Conservation (phyloP, 2,113 vertebrate species). For the Agelaius tricolor region DNA sequence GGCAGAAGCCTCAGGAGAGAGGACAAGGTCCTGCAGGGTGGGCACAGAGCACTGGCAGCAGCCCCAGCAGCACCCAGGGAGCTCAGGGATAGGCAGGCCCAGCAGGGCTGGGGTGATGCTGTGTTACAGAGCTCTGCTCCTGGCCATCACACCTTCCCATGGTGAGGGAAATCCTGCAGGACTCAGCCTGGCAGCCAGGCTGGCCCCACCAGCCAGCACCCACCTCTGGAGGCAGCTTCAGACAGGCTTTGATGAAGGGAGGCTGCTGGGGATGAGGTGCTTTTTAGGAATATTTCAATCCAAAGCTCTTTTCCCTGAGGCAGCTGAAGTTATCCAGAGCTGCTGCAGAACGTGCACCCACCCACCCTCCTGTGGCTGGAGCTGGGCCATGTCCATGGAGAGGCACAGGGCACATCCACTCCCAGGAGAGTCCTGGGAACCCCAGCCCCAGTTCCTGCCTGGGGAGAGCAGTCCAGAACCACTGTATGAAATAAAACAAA, state of each 20-base stretch:
- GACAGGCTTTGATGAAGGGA: background rate
- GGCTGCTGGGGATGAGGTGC: background rate
- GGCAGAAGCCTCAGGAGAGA: background rate
- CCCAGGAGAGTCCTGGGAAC: background rate
- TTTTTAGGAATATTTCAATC: background rate
- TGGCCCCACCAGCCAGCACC: background rate
- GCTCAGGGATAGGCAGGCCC: fast-evolving
- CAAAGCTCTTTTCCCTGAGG: background rate
- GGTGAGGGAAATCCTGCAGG: fast-evolving
- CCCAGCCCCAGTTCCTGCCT: background rate
- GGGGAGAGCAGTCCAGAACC: background rate
- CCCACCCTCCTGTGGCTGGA: background rate
- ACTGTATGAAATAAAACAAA: background rate
- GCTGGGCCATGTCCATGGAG: background rate
- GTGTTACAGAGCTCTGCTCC: background rate
- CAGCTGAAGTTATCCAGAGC: background rate
- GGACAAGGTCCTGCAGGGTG: background rate
- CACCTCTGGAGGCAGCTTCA: background rate
- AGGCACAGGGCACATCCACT: background rate
- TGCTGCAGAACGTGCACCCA: background rate
- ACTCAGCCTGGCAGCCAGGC: background rate
- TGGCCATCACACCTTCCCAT: background rate
- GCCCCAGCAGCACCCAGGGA: background rate
- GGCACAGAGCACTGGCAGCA: background rate
- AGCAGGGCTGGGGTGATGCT: background rate